Evolutionary conservation across 2,113 vertebrate genomes (phyloP), one percentile per base, ranked within the genome.

Genomic region (Epinephelus lanceolatus): DNA sequence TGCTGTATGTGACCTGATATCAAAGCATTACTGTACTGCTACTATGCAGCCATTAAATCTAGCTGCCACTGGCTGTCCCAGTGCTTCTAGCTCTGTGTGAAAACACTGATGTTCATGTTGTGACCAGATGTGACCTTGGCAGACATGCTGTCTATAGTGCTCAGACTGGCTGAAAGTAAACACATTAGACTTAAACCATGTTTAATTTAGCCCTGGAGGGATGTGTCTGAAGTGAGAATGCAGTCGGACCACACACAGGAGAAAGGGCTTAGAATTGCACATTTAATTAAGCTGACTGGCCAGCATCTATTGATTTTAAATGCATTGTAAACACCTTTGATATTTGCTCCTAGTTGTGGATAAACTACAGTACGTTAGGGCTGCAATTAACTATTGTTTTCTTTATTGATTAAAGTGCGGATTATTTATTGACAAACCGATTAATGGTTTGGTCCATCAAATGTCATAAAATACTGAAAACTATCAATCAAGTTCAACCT

Each of bases 241-340:
- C 77, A 73, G 71, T 15, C 40, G 40, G 11, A 12, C 8, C 42
- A 45, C 42, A 45, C 11, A 45, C 42, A 45, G 42, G 67, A 74
- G 61, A 60, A 78, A 74, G 78, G 15, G 25, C 18, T 66, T 1
- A n/a, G 21, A 76, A 53, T 60, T 23, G 49, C 73, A 74, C 76
- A 60, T 83, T 66, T 60, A 80, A 90, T 87, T 57, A 65, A 74
- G 25, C 49, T 53, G 70, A 87, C 12, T 72, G 81, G 80, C 10
- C 30, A 51, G 51, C 56, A 52, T 69, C 25, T 27, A 83, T 75
- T 33, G 42, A 45, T 45, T 45, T 45, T 45, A 45, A 45, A 45
- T 12, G 6, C 33, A 19, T 6, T 67, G 7, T 21, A 30, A 78
- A 63, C 6, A 57, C 19, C 21, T 56, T 68, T 12, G 19, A 1